phyloP scores from a whole-genome alignment of 2,797 vertebrate species.

The Petrocephalus schoutedeni region DNA sequence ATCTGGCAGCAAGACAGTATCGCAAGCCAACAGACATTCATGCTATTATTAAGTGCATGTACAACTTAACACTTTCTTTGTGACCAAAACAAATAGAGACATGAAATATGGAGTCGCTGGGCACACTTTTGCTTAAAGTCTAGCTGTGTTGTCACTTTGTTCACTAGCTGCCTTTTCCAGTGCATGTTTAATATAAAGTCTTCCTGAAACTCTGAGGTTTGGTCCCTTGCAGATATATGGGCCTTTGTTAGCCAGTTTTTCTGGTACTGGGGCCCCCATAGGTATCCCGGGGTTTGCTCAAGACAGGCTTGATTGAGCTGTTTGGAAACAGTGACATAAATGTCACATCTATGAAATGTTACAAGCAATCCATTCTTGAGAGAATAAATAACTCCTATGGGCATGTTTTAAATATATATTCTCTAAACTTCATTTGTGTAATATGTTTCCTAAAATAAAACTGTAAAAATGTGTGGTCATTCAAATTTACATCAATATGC shows the following conservation, averaged over 20 bases:
- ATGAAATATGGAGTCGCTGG: not conserved
- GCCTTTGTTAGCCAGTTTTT: not conserved
- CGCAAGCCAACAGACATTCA: not conserved
- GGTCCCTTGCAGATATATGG: not conserved
- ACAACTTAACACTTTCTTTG: not conserved
- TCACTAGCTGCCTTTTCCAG: not conserved
- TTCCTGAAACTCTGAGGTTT: not conserved
- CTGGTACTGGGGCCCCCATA: not conserved
- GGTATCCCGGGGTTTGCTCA: not conserved
- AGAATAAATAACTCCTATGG: not conserved
- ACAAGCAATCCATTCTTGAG: not conserved
- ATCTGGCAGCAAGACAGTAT: not conserved
- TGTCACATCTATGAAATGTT: not conserved
- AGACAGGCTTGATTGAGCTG: not conserved
- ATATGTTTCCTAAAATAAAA: not conserved
- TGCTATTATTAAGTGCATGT: not conserved
- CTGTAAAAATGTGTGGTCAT: not conserved
- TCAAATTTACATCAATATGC: not conserved
- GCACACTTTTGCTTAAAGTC: not conserved
- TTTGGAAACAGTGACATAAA: not conserved
- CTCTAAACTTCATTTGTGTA: not conserved
- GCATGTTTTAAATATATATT: not conserved
- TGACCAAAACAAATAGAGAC: not conserved
- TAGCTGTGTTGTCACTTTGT: not conserved
- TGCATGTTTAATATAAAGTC: conserved; percentile 15